phyloP scores from a whole-genome alignment of 1,140 invertebrate species.

The Drosophila sechellia region DNA sequence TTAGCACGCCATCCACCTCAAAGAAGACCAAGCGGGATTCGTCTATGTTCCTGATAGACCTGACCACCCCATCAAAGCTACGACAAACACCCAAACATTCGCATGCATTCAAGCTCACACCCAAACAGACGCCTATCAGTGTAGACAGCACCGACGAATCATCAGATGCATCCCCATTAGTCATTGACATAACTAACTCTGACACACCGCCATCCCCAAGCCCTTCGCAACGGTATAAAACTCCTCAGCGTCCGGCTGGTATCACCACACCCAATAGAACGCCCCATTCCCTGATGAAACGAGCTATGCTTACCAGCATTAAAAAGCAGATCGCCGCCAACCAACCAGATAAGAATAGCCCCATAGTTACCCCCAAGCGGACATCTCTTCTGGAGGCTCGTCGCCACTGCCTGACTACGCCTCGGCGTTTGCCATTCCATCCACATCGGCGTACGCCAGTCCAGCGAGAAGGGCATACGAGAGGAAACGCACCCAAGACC shows the following conservation, averaged over 20 bases:
- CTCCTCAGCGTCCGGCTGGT: slow-evolving; percentile 28
- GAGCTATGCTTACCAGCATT: slow-evolving; percentile 69
- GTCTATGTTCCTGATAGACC: slow-evolving; percentile 74
- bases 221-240: slow-evolving; percentile 11
- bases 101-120: slow-evolving; percentile 5
- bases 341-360: slow-evolving; percentile 11
- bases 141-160: slow-evolving; percentile 50
- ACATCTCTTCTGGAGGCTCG: slow-evolving; percentile 17
- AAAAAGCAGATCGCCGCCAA: slow-evolving; percentile 60
- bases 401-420: slow-evolving; percentile 44
- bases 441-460: slow-evolving; percentile 22
- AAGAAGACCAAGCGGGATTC: slow-evolving; percentile 49
- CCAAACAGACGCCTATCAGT: slow-evolving; percentile 27
- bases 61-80: slow-evolving; percentile 71
- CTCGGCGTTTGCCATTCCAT: slow-evolving; percentile 56
- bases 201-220: slow-evolving; percentile 24
- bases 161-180: slow-evolving; percentile 42
- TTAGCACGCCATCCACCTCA: slow-evolving; percentile 71
- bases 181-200: slow-evolving; percentile 61
- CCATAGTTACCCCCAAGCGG: slow-evolving; percentile 4
- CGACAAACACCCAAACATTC: slow-evolving; percentile 39
- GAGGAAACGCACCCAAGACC: slow-evolving; percentile 24
- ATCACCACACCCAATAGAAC: slow-evolving; percentile 63
- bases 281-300: slow-evolving; percentile 74
- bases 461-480: not conserved